Conservation (phyloP, 1,140 invertebrate species). For the Radopholus similis region DNA sequence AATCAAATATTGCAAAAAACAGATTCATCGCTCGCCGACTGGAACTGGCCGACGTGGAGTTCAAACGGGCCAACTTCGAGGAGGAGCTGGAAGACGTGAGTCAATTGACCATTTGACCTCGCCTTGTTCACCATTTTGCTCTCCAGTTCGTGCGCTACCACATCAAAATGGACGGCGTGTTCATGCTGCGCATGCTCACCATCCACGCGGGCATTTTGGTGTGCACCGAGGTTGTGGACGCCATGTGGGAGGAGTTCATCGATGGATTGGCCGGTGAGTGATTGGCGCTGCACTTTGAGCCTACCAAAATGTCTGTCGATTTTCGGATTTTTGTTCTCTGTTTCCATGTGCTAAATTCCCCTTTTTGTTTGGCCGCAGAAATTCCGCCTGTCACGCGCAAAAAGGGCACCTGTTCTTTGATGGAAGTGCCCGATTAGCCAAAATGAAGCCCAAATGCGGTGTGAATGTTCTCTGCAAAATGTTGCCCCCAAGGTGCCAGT, state of each 20-base stretch:
- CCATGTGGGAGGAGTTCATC: slow-evolving; percentile 27
- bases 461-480: not conserved
- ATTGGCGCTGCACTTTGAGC: not conserved
- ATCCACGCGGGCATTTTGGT: slow-evolving; percentile 53
- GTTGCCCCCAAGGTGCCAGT: slow-evolving; percentile 19
- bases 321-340: slow-evolving; percentile 7
- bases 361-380: not conserved
- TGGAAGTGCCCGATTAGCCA: no score
- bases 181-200: slow-evolving; percentile 57
- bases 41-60: slow-evolving; percentile 58
- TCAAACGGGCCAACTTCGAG: slow-evolving; percentile 37
- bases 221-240: slow-evolving; percentile 47
- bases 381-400: not conserved
- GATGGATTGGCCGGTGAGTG: no score
- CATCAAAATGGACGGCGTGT: slow-evolving; percentile 55
- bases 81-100: slow-evolving; percentile 43
- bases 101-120: not conserved
- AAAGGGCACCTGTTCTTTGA: not conserved
- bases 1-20: no score
- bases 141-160: slow-evolving; percentile 52
- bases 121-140: not conserved
- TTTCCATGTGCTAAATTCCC: slow-evolving; percentile 1
- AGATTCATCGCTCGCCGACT: slow-evolving; percentile 56
- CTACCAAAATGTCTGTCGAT: slow-evolving; percentile 21
- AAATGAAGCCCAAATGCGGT: not conserved